A percentile compares a stretch with the other conserved stretches of the same genome.
Conservation (phyloP, 64 coral and sea anemone genomes). For the Pocillopora damicornis region DNA sequence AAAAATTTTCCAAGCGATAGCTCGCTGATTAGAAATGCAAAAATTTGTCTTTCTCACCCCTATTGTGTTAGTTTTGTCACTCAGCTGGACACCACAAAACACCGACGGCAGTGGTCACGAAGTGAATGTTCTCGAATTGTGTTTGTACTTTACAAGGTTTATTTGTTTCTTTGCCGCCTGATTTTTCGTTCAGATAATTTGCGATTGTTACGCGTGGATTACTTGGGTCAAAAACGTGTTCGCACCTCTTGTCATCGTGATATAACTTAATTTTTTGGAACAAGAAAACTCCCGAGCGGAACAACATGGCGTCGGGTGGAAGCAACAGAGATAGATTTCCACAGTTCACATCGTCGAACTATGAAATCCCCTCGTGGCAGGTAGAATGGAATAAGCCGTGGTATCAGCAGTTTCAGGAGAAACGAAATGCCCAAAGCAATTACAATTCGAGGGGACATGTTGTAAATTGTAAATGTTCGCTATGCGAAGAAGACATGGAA, state of each 20-base stretch:
- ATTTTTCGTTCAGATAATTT: neutral
- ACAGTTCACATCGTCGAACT: slow-evolving; percentile 75
- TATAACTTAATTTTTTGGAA: neutral
- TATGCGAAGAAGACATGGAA: slow-evolving; percentile 79
- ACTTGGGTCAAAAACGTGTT: neutral
- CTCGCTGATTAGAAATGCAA: neutral
- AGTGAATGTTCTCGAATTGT: slow-evolving; percentile 7
- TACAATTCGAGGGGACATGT: slow-evolving; percentile 68
- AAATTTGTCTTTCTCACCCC: neutral
- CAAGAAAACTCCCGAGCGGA: neutral
- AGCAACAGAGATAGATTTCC: slow-evolving; percentile 42
- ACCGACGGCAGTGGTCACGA: neutral
- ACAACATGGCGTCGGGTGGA: slow-evolving; percentile 62
- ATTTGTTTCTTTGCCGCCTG: slow-evolving; percentile 4
- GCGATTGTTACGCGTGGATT: neutral
- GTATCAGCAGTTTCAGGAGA: slow-evolving; percentile 70
- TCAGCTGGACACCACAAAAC: neutral
- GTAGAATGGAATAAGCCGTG: slow-evolving; percentile 83
- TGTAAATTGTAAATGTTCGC: slow-evolving; percentile 65
- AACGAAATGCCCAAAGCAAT: slow-evolving; percentile 45
- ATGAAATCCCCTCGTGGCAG: slow-evolving; percentile 94
- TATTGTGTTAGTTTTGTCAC: neutral
- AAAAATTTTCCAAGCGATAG: neutral
- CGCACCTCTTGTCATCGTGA: neutral
- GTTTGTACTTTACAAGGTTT: slow-evolving; percentile 11